Evolutionary conservation across 2,113 vertebrate genomes (phyloP).

Genomic region (Andinoacara biseriatus): DNA sequence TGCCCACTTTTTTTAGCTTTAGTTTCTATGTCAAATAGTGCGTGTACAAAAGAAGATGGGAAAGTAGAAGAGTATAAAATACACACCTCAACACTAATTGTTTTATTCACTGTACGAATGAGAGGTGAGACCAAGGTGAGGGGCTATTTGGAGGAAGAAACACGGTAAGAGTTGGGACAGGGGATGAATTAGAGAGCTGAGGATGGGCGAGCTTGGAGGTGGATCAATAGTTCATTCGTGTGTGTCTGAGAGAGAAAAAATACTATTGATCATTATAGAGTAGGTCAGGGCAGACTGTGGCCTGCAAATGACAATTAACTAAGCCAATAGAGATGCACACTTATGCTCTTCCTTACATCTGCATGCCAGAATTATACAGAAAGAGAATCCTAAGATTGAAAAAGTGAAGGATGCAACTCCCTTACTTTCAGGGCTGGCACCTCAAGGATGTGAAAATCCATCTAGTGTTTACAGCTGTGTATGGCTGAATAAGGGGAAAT

Average conservation of each 20-base stretch:
- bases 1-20: neutral
- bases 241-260: slow-evolving; percentile 12
- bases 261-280: slow-evolving; percentile 35
- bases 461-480: neutral
- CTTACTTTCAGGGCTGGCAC: neutral
- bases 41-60: neutral
- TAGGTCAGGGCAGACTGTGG: slow-evolving; percentile 23
- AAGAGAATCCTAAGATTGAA: slow-evolving; percentile 1
- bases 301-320: slow-evolving; percentile 19
- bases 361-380: slow-evolving; percentile 24
- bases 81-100: neutral
- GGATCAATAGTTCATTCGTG: slow-evolving; percentile 18
- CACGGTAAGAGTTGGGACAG: neutral
- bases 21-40: neutral
- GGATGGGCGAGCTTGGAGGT: neutral
- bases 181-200: neutral
- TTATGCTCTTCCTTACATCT: slow-evolving; percentile 1
- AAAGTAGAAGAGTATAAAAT: neutral
- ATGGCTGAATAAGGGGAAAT: neutral
- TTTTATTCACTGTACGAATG: neutral
- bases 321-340: neutral
- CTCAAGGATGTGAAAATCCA: neutral
- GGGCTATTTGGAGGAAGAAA: neutral
- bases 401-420: neutral
- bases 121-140: neutral